Conservation (phyloP, 2,113 vertebrate genomes). For the Lynx canadensis region DNA sequence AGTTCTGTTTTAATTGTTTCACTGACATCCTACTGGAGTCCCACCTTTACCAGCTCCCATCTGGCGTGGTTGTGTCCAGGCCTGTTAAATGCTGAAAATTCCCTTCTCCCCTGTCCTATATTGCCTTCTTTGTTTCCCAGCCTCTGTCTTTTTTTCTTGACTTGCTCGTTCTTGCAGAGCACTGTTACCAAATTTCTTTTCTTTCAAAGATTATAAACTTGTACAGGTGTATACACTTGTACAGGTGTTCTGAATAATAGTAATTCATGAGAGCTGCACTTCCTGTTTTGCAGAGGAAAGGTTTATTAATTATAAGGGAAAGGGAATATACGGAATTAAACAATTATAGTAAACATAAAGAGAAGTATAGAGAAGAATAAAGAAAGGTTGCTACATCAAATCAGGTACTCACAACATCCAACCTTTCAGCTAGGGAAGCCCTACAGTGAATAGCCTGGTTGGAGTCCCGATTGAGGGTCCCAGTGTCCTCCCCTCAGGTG, state of each 20-base stretch:
- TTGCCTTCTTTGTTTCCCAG: background rate
- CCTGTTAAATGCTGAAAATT: background rate
- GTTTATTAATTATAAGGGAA: too few species aligned
- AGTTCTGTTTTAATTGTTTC: background rate
- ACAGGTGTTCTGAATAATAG: background rate
- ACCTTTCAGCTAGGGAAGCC: too few species aligned
- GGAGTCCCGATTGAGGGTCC: too few species aligned
- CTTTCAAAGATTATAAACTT: background rate
- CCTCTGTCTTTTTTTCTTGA: background rate
- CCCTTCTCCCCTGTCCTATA: background rate
- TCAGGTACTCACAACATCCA: too few species aligned
- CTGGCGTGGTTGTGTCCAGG: background rate
- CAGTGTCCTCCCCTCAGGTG: too few species aligned
- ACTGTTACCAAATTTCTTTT: background rate
- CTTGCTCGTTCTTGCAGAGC: background rate
- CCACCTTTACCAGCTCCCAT: background rate
- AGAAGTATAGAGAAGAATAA: too few species aligned
- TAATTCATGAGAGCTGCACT: too few species aligned
- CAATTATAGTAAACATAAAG: too few species aligned
- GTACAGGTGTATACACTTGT: background rate
- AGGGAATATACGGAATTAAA: too few species aligned
- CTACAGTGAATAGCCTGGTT: too few species aligned
- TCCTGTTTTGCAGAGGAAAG: too few species aligned
- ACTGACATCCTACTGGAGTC: background rate
- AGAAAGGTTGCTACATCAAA: too few species aligned